Evolutionary conservation across 2,888 invertebrate genomes (phyloP), one percentile per base, ranked within the genome.

Genomic region (Mythimna albipuncta): DNA sequence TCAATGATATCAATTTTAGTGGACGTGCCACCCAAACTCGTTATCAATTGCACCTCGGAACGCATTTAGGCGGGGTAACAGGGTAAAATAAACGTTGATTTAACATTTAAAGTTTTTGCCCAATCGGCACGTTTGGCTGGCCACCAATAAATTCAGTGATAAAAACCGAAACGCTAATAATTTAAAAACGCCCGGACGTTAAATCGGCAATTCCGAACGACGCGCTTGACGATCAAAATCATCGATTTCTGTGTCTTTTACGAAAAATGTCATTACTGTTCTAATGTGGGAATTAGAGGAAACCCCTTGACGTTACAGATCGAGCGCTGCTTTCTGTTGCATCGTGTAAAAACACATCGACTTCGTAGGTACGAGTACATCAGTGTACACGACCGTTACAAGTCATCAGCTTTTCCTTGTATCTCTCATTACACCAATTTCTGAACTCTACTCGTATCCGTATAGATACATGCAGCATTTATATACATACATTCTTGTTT

Each of bases 71-170:
- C 87, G 81, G 88, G 80, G 90, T 84, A 91, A 90, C 92, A 91
- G 91, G 90, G 93, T 92, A 86, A 91, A 92, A 92, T 91, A 91
- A 91, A 92, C 88, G 89, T 92, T 90, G 92, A 93, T 93, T 93
- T 93, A 93, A 92, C 92, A 90, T 94, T 93, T 89, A 91, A 93
- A 91, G 87, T 90, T 91, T 90, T 89, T 85, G 82, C 85, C 86
- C 89, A 92, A 89, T 91, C 91, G 87, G 89, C 90, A 89, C 88
- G 85, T 89, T 87, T 85, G 84, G 84, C 86, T 81, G 91, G 85
- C 91, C 91, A 90, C 91, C 93, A 93, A 95, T 95, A 95, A 95
- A 95, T 95, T 91, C 85, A 90, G 90, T 92, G 95, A 95, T 95
- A 95, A 95, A 87, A 91, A 90, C 81, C 85, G 88, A 91, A 93